phyloP scores from a whole-genome alignment of 2,797 vertebrate species.

The Tympanoctomys barrerae region DNA sequence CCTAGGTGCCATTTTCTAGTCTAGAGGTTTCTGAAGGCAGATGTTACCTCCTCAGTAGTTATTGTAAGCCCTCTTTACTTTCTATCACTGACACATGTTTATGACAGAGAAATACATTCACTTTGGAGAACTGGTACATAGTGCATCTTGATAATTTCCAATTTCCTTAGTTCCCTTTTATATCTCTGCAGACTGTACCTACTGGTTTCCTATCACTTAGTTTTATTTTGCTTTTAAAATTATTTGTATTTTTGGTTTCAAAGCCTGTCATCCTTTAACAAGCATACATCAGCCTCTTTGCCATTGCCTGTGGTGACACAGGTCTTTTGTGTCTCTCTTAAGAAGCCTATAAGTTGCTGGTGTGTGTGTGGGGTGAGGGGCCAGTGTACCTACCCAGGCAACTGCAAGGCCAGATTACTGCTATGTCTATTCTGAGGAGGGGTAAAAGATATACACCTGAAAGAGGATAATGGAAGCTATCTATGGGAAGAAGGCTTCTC shows the following conservation, averaged over 20 bases:
- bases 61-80: neutral
- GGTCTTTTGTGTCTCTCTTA: neutral
- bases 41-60: neutral
- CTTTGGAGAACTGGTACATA: neutral
- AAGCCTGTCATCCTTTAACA: neutral
- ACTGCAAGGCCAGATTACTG: neutral
- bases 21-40: neutral
- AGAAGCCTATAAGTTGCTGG: no score
- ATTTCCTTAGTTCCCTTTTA: neutral
- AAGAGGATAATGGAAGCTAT: fast-evolving
- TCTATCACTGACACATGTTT: neutral
- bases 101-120: neutral
- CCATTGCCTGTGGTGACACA: neutral
- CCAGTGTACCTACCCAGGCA: neutral
- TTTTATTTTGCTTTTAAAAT: neutral
- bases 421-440: neutral
- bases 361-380: no score
- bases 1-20: neutral
- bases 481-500: neutral
- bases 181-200: neutral
- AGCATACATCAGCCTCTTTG: neutral
- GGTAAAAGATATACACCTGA: neutral
- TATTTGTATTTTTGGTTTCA: neutral
- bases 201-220: neutral
- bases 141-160: neutral